Conservation (phyloP, 2,113 vertebrate genomes). For the Orycteropus afer region DNA sequence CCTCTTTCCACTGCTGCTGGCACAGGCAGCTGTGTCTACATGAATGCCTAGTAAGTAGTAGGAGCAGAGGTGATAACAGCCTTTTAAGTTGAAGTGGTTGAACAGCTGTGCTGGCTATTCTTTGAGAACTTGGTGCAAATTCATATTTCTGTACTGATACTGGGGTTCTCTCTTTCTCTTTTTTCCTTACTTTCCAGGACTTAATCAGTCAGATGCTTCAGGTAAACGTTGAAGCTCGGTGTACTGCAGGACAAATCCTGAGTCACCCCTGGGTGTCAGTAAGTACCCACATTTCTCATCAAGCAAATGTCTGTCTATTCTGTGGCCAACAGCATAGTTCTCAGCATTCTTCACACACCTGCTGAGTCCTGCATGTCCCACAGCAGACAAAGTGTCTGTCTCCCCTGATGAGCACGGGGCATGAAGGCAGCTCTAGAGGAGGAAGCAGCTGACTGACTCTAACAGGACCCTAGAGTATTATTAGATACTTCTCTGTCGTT, state of each 20-base stretch:
- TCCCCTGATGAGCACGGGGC: neutral
- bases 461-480: neutral
- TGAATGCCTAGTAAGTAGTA: fast-evolving
- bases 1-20: neutral
- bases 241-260: slow-evolving; percentile 94
- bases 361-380: fast-evolving
- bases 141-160: neutral
- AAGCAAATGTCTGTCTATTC: fast-evolving
- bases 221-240: slow-evolving; percentile 93
- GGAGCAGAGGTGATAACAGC: neutral
- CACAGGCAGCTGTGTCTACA: fast-evolving
- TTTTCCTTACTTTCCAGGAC: slow-evolving; percentile 86
- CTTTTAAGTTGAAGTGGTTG: neutral
- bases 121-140: neutral
- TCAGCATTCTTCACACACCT: fast-evolving
- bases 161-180: neutral
- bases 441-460: neutral
- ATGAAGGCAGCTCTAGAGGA: too few species aligned
- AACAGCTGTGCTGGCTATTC: neutral
- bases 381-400: fast-evolving
- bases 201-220: slow-evolving; percentile 96
- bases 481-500: neutral
- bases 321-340: neutral
- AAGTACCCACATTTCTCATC: slow-evolving; percentile 76
- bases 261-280: slow-evolving; percentile 97